Evolutionary conservation across 2,888 invertebrate species (phyloP).

Genomic region (Heliothis peltigera): DNA sequence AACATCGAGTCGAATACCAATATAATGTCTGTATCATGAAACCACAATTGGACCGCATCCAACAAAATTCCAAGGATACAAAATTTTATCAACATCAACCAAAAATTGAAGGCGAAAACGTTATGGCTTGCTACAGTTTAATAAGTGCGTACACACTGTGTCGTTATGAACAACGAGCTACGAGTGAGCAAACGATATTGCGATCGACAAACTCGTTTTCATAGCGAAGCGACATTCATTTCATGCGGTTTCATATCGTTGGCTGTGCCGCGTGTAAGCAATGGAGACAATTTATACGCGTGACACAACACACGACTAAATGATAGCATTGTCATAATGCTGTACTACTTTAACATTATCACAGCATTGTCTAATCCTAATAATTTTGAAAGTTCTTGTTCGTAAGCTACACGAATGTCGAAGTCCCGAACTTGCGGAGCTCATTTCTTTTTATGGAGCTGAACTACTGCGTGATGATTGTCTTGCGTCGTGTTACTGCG

Average conservation of each 20-base stretch:
- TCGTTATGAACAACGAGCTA: slow-evolving; percentile 59
- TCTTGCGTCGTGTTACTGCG: slow-evolving; percentile 66
- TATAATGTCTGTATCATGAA: slow-evolving; percentile 25
- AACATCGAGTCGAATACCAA: slow-evolving; percentile 24
- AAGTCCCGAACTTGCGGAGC: slow-evolving; percentile 38
- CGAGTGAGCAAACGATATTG: slow-evolving; percentile 62
- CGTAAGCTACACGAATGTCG: slow-evolving; percentile 40
- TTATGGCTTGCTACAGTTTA: slow-evolving; percentile 52
- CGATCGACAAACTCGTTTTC: slow-evolving; percentile 62
- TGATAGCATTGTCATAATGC: slow-evolving; percentile 39
- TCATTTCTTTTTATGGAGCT: slow-evolving; percentile 53
- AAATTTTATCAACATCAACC: slow-evolving; percentile 40
- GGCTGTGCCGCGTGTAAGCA: slow-evolving; percentile 56
- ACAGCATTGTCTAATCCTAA: slow-evolving; percentile 42
- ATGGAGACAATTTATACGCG: slow-evolving; percentile 58
- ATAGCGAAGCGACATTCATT: slow-evolving; percentile 59
- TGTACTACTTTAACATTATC: slow-evolving; percentile 39
- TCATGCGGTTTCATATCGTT: slow-evolving; percentile 62
- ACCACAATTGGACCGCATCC: slow-evolving; percentile 40
- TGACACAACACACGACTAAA: slow-evolving; percentile 46
- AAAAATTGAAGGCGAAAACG: slow-evolving; percentile 42
- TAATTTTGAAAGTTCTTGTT: slow-evolving; percentile 30
- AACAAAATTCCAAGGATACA: slow-evolving; percentile 39
- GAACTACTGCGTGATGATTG: slow-evolving; percentile 56
- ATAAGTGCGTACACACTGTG: slow-evolving; percentile 59